Percentiles rank a stretch among this genome's conserved stretches.
Evolutionary conservation across 2,888 invertebrate genomes (phyloP).

Genomic region (Agrochola macilenta): DNA sequence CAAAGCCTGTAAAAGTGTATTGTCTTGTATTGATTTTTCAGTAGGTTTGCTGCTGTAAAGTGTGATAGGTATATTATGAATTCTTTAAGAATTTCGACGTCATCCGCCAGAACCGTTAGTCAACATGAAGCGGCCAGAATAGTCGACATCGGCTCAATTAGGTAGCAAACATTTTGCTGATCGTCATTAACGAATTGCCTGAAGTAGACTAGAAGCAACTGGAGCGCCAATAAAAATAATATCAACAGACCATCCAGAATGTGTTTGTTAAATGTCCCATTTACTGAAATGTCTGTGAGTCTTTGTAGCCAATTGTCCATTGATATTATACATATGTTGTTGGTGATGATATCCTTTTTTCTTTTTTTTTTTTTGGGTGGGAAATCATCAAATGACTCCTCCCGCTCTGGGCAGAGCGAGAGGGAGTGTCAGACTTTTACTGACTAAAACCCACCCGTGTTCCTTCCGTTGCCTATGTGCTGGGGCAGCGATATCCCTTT

Average conservation of each 20-base stretch:
- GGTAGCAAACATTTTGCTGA: neutral
- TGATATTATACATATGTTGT: no score
- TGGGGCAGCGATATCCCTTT: no score
- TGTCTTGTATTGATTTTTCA: conserved; percentile 40
- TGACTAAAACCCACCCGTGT: no score
- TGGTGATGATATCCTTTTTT: neutral
- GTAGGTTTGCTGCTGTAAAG: neutral
- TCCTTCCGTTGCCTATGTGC: no score
- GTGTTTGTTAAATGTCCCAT: neutral
- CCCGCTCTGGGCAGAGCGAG: no score
- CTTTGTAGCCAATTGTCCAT: neutral
- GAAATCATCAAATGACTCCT: no score
- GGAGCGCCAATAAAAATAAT: neutral
- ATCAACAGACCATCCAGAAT: neutral
- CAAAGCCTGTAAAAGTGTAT: conserved; percentile 16
- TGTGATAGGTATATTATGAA: neutral
- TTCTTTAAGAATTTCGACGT: conserved; percentile 5
- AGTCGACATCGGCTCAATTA: neutral
- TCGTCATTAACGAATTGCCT: neutral
- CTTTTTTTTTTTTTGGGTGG: no score
- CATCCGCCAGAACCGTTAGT: neutral
- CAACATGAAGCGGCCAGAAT: neutral
- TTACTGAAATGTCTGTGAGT: neutral
- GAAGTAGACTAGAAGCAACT: neutral
- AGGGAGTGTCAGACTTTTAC: no score